A percentile compares a stretch with the other conserved stretches of the same genome.
phyloP scores from a whole-genome alignment of 2,888 invertebrate genomes.

The Oscheius myriophilus region DNA sequence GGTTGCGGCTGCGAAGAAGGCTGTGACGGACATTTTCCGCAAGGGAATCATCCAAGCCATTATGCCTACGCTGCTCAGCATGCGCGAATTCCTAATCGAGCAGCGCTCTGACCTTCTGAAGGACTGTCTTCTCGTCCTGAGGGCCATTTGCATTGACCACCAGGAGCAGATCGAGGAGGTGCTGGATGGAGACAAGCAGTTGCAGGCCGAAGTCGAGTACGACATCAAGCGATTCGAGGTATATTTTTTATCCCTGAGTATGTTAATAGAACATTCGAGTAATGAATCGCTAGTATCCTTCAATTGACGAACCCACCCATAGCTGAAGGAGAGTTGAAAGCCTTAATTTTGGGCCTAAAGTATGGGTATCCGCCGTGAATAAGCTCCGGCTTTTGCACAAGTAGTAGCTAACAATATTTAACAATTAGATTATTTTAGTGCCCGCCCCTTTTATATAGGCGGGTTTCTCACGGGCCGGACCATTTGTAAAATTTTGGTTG shows the following conservation, averaged over 20 bases:
- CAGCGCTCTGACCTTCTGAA: constrained; percentile 23
- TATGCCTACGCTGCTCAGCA: constrained; percentile 44
- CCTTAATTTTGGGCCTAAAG: too few relatives aligned
- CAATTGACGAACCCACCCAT: too few relatives aligned
- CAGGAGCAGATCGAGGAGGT: constrained; percentile 44
- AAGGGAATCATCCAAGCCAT: constrained; percentile 41
- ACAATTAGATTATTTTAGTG: too few relatives aligned
- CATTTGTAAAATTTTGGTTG: too few relatives aligned
- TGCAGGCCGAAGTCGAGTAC: constrained; percentile 43
- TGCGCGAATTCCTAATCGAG: constrained; percentile 38
- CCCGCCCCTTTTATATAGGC: too few relatives aligned
- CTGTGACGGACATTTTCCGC: constrained; percentile 45
- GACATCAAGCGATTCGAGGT: constrained; percentile 37
- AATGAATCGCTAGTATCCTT: too few relatives aligned
- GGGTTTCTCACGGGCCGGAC: too few relatives aligned
- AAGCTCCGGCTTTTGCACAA: too few relatives aligned
- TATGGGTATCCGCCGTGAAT: too few relatives aligned
- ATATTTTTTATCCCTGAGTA: neutral
- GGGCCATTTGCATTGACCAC: constrained; percentile 42
- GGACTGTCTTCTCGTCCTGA: constrained; percentile 23
- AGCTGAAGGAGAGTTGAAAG: too few relatives aligned
- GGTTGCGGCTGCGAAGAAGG: constrained; percentile 39
- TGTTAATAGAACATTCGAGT: too few relatives aligned
- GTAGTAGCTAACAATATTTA: too few relatives aligned
- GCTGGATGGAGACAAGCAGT: constrained; percentile 38